These are phyloP conservation scores for Mormyrus lacerda DNA, from an alignment of 2,113 vertebrate species.

Conservation along the genomic window DNA sequence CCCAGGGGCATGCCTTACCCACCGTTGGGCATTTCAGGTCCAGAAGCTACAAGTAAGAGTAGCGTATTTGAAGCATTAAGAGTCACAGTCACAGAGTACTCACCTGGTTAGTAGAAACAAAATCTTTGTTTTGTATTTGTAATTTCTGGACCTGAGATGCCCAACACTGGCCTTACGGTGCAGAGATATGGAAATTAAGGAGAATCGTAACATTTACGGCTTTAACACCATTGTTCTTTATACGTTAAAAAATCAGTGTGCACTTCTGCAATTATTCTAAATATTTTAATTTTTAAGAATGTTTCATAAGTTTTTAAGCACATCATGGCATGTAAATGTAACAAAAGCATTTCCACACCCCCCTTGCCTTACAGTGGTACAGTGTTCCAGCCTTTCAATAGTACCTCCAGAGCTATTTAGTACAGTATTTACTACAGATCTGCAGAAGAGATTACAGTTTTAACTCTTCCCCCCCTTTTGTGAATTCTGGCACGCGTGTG, in stretches of 20 bases:
- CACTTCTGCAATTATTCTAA: background rate
- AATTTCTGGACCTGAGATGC: too few relatives aligned
- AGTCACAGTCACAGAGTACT: too few relatives aligned
- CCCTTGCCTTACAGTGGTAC: background rate
- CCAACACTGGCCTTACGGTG: background rate
- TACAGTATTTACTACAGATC: background rate
- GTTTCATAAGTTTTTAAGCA: background rate
- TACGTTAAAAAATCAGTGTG: background rate
- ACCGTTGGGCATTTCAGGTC: too few relatives aligned
- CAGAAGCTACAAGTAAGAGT: too few relatives aligned
- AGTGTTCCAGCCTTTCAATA: conserved; percentile 8
- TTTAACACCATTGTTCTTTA: background rate
- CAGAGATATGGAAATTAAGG: background rate
- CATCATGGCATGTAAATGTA: background rate
- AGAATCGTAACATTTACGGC: background rate
- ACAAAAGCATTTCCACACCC: background rate
- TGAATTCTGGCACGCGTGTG: conserved; percentile 33
- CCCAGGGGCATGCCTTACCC: background rate
- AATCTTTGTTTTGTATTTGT: too few relatives aligned
- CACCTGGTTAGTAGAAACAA: too few relatives aligned
- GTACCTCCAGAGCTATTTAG: background rate
- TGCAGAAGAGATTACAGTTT: conserved; percentile 28
- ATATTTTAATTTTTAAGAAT: background rate
- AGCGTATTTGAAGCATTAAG: too few relatives aligned
- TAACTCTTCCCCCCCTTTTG: conserved; percentile 36